These are phyloP conservation scores for Callipepla californica DNA, from an alignment of 2,113 vertebrate species.

Conservation along the genomic window DNA sequence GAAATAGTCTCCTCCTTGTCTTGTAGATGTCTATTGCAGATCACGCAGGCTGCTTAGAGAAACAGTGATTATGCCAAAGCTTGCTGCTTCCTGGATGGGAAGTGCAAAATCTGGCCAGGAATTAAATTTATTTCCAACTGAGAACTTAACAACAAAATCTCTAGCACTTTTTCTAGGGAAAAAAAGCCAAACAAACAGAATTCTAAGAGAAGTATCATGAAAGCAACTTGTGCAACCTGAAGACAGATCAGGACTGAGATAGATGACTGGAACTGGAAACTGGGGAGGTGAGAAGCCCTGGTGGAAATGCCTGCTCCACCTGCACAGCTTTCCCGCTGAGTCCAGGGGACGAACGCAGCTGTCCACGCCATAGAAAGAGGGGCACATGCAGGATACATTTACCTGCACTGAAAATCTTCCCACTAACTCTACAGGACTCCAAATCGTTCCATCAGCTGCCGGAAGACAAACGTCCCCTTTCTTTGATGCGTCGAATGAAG, in stretches of 20 bases:
- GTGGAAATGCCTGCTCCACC: background rate
- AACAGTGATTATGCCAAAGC: background rate
- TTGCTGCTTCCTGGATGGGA: background rate
- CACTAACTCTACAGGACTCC: background rate
- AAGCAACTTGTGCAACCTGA: background rate
- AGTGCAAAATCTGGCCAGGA: background rate
- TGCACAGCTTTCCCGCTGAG: background rate
- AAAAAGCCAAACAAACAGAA: background rate
- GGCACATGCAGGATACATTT: background rate
- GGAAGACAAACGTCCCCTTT: background rate
- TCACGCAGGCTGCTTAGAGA: background rate
- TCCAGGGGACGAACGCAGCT: background rate
- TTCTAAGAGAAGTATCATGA: background rate
- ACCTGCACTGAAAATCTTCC: background rate
- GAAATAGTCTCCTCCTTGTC: background rate
- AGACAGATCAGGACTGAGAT: background rate
- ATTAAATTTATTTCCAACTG: background rate
- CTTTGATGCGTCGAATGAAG: too few species aligned
- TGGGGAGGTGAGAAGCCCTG: background rate
- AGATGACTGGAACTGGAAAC: background rate
- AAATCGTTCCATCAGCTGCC: background rate
- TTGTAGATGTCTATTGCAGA: background rate
- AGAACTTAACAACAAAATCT: background rate
- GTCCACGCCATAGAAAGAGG: rapidly evolving
- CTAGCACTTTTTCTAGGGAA: background rate